Evolutionary conservation across 2,797 vertebrate genomes (phyloP), one percentile per base, ranked within the genome.

Genomic region (Diglossa cyanea): DNA sequence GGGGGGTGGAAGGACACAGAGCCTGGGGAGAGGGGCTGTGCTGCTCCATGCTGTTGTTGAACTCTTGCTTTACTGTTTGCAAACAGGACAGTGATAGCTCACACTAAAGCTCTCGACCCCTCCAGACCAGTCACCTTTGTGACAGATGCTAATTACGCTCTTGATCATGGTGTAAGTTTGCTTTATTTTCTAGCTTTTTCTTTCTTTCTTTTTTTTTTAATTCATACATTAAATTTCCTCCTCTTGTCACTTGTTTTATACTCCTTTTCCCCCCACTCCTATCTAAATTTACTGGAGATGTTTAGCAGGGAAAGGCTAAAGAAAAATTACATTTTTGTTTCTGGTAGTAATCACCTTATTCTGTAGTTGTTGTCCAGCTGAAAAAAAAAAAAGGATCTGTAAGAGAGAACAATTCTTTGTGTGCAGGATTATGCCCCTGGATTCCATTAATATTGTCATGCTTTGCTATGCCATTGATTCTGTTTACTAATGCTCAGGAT

Each of bases 71-170:
- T 97, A 30, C 87, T 96, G 78, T 96, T 94, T 55, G 25, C 60
- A 79, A 88, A 95, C 97, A 99, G 99, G 97, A 98, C 98, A 11
- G 75, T 99, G 95, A 98, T 99, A 71, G 71, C 97, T 70, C 97
- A 99, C 77, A 99, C 99, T 84, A 99, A 98, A 97, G 96, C 96
- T 76, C 95, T 99, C 88, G 99, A 99, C 92, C 96, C 97, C 15
- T 98, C 98, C 26, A 98, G 99, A 47, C 99, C 99, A 0, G 99
- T 99, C 79, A 99, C 99, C 39, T 99, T 97, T 86, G 96, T 99
- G 96, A 98, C 99, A 53, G 89, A 97, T 81, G 97, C 97, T 93
- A 97, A 98, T 97, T 99, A 97, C 62, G 97, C 97, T 65, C 74
- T 86, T 68, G 99, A 99, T 97, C 97, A 33, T 91, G 99, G 98